These are phyloP conservation scores for Melanocharis versteri DNA, from an alignment of 2,113 vertebrate species.

Conservation along the genomic window DNA sequence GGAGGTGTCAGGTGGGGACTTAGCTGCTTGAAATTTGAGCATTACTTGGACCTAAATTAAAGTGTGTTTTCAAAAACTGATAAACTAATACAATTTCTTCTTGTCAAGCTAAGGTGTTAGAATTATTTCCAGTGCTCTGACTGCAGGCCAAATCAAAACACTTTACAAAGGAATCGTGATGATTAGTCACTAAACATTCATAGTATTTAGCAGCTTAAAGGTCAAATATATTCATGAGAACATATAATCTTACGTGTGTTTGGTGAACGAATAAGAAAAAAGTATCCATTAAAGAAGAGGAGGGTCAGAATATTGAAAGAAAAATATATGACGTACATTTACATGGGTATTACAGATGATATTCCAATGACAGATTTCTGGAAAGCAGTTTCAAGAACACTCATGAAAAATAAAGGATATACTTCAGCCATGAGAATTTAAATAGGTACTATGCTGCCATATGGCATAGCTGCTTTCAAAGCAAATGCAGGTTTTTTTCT, in stretches of 20 bases:
- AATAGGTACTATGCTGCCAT: not conserved
- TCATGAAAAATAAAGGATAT: not conserved
- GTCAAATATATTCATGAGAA: conserved; percentile 28
- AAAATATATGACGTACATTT: not conserved
- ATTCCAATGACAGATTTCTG: not conserved
- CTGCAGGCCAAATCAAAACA: not conserved
- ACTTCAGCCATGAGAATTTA: conserved; percentile 2
- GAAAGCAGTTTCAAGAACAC: not conserved
- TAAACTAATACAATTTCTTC: not conserved
- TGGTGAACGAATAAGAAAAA: not conserved
- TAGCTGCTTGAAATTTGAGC: conserved; percentile 15
- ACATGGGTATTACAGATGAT: not conserved
- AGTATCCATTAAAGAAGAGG: not conserved
- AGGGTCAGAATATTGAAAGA: not conserved
- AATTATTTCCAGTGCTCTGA: not conserved
- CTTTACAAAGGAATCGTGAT: not conserved
- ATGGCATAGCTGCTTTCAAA: not conserved
- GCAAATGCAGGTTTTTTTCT: not conserved
- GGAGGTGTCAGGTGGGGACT: not conserved
- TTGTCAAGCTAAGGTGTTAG: not conserved
- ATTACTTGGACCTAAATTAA: conserved; percentile 20
- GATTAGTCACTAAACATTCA: not conserved
- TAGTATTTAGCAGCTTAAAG: not conserved
- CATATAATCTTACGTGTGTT: not conserved
- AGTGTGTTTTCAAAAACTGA: not conserved